Evolutionary conservation across 2,888 invertebrate species (phyloP).

Genomic region (Shargacucullia verbasci): DNA sequence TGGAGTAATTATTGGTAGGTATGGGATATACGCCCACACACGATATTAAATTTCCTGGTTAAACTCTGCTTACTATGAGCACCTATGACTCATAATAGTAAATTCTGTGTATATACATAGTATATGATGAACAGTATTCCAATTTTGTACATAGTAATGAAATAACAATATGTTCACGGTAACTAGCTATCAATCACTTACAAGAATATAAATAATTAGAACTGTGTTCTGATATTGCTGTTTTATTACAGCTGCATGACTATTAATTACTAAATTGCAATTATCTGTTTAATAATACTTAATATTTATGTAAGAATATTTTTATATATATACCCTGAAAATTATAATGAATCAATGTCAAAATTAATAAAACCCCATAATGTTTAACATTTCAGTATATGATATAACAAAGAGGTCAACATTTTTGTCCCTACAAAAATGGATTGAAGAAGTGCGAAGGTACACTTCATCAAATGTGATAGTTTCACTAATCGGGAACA

Average conservation of each 20-base stretch:
- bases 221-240: too few species aligned
- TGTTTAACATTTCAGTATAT: slow-evolving; percentile 90
- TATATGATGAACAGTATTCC: slow-evolving; percentile 11
- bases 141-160: slow-evolving; percentile 16
- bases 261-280: too few species aligned
- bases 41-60: slow-evolving; percentile 27
- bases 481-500: slow-evolving; percentile 97
- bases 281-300: too few species aligned
- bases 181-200: slow-evolving; percentile 5
- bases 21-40: slow-evolving; percentile 47
- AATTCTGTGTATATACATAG: slow-evolving; percentile 14
- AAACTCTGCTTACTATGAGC: slow-evolving; percentile 32
- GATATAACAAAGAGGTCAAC: slow-evolving; percentile 98
- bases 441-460: slow-evolving; percentile 98
- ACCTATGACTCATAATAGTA: slow-evolving; percentile 29
- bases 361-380: not conserved
- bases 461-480: slow-evolving; percentile 98
- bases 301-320: too few species aligned
- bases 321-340: too few species aligned
- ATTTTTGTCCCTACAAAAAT: slow-evolving; percentile 96
- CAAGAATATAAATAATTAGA: not conserved
- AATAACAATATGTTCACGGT: slow-evolving; percentile 43
- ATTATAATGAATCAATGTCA: too few species aligned
- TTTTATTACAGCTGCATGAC: too few species aligned
- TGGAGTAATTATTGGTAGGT: slow-evolving; percentile 96